phyloP scores from a whole-genome alignment of 1,140 invertebrate genomes.

The Zophobas morio region DNA sequence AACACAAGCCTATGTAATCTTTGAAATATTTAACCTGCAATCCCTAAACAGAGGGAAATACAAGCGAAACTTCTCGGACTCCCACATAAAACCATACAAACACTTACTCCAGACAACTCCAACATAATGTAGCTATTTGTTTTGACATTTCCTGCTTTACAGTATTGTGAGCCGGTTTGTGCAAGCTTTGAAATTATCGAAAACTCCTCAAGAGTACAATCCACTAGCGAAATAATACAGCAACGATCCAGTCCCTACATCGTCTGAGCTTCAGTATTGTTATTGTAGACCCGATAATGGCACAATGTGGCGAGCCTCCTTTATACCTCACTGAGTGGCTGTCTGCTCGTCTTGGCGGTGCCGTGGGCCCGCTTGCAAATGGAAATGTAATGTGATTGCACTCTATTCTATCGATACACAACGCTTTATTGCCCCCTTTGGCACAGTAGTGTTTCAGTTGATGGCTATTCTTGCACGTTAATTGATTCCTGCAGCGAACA shows the following conservation, averaged over 20 bases:
- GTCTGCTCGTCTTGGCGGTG: slow-evolving; percentile 22
- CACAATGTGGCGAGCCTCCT: slow-evolving; percentile 37
- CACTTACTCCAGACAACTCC: too few species aligned
- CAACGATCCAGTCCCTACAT: slow-evolving; percentile 18
- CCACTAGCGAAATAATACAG: slow-evolving; percentile 27
- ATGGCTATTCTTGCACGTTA: not conserved
- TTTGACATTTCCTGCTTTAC: slow-evolving; percentile 12
- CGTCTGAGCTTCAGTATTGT: slow-evolving; percentile 24
- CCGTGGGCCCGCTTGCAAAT: slow-evolving; percentile 32
- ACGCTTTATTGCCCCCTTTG: slow-evolving; percentile 27
- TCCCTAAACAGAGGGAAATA: too few species aligned
- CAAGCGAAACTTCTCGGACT: too few species aligned
- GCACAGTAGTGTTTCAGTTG: slow-evolving; percentile 12
- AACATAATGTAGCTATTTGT: slow-evolving; percentile 12
- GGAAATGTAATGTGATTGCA: slow-evolving; percentile 40
- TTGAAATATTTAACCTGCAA: too few species aligned
- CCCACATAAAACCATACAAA: too few species aligned
- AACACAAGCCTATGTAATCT: too few species aligned
- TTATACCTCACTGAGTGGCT: slow-evolving; percentile 32
- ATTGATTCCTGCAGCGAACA: slow-evolving; percentile 14
- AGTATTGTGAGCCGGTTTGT: not conserved
- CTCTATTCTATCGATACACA: slow-evolving; percentile 34
- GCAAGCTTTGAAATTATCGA: slow-evolving; percentile 21
- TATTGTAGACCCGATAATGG: slow-evolving; percentile 38
- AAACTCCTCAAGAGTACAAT: slow-evolving; percentile 23